A percentile compares a stretch with the other conserved stretches of the same genome.
Conservation (phyloP, 1,140 invertebrate genomes). For the Pteromalus puparum region DNA sequence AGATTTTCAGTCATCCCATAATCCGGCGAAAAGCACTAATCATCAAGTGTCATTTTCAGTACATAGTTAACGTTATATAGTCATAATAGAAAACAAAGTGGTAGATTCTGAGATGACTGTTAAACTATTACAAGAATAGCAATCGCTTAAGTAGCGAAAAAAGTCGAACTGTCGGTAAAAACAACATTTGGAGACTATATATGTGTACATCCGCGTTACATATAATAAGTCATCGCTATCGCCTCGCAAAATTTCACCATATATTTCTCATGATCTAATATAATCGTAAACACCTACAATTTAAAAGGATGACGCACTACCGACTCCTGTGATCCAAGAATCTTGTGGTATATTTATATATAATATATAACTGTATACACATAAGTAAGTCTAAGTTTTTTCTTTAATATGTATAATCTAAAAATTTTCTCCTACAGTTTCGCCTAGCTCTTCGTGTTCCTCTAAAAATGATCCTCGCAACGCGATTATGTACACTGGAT, state of each 20-base stretch:
- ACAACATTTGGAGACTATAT: constrained; percentile 34
- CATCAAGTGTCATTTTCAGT: background rate
- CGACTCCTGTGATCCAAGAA: background rate
- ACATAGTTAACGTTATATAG: background rate
- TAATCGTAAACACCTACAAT: constrained; percentile 47
- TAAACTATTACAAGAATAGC: constrained; percentile 33
- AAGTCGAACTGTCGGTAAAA: constrained; percentile 39
- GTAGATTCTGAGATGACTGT: constrained; percentile 29
- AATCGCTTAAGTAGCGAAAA: constrained; percentile 24
- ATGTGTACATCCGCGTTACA: constrained; percentile 33
- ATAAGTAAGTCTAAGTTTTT: constrained; percentile 45
- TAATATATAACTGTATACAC: constrained; percentile 54
- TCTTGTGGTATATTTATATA: constrained; percentile 44
- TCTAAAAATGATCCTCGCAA: constrained; percentile 36
- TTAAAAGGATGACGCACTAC: constrained; percentile 48
- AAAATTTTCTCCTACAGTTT: constrained; percentile 49
- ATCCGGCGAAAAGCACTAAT: constrained; percentile 28
- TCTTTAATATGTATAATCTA: constrained; percentile 48
- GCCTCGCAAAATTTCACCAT: constrained; percentile 19
- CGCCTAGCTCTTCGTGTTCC: constrained; percentile 31
- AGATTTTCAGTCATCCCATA: constrained; percentile 33
- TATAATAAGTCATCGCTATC: constrained; percentile 40
- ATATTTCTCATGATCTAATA: constrained; percentile 39
- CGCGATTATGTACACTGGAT: constrained; percentile 46
- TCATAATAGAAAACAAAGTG: constrained; percentile 30